Evolutionary conservation across 2,888 invertebrate genomes (phyloP), one percentile per base, ranked within the genome.

Genomic region (Resseliella maxima): DNA sequence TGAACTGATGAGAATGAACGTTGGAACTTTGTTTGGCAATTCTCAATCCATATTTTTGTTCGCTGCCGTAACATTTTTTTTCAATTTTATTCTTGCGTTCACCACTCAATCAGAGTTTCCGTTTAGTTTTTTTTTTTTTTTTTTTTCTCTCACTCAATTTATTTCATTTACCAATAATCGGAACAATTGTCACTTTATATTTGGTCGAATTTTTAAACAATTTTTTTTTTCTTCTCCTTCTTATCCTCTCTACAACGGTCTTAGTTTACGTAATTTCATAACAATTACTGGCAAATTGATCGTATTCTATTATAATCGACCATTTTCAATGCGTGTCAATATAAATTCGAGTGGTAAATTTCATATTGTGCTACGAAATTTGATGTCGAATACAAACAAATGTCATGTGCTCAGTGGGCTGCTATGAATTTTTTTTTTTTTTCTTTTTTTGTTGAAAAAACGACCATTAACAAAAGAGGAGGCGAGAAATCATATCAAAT

Each of bases 121-220:
- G n/a, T n/a, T n/a, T n/a, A n/a, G n/a, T n/a, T n/a, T n/a, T n/a
- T n/a, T n/a, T n/a, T n/a, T n/a, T n/a, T n/a, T n/a, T n/a, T n/a
- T n/a, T n/a, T n/a, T n/a, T n/a, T n/a, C n/a, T n/a, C n/a, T n/a
- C n/a, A n/a, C n/a, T n/a, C n/a, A n/a, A n/a, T n/a, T n/a, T n/a
- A n/a, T n/a, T n/a, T n/a, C n/a, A n/a, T n/a, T n/a, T n/a, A n/a
- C n/a, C n/a, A n/a, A n/a, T n/a, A n/a, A n/a, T n/a, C n/a, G n/a
- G n/a, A n/a, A n/a, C 41, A n/a, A 59, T 59, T 59, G 59, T 59
- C 59, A 59, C 59, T 59, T 59, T 59, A 59, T 59, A 12, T 50
- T 50, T 50, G 10, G 5, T 8, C 10, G 50, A 50, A 21, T 18
- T 18, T 10, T 12, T 12, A 50, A 50, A 50, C 50, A 21, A n/a